These are phyloP conservation scores for Chrysolina oricalcia DNA, from an alignment of 2,888 invertebrate genomes.

Conservation along the genomic window DNA sequence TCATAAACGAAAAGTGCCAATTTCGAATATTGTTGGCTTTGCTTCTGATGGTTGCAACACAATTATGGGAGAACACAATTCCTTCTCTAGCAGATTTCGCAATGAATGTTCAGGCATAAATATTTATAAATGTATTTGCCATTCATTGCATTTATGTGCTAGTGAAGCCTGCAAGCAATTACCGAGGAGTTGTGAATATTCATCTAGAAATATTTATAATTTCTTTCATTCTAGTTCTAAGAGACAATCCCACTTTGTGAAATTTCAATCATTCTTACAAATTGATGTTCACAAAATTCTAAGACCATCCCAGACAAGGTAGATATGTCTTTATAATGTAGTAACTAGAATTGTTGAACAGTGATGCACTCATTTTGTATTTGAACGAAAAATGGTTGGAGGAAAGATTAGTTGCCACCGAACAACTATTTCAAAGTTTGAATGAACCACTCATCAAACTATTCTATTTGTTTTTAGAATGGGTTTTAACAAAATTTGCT, in stretches of 20 bases:
- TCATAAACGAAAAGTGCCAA: constrained; percentile 51
- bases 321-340: constrained; percentile 55
- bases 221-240: constrained; percentile 54
- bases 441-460: constrained; percentile 28
- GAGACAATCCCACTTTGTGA: constrained; percentile 40
- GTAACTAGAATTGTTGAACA: constrained; percentile 40
- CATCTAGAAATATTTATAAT: constrained; percentile 59
- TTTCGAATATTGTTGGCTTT: constrained; percentile 63
- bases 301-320: constrained; percentile 37
- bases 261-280: constrained; percentile 44
- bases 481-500: constrained; percentile 26
- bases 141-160: constrained; percentile 62
- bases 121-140: constrained; percentile 63
- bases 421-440: constrained; percentile 26
- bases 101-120: constrained; percentile 37
- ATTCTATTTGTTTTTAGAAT: constrained; percentile 30
- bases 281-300: constrained; percentile 35
- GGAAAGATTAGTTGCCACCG: neutral
- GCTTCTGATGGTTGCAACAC: constrained; percentile 63
- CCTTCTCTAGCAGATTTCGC: constrained; percentile 61
- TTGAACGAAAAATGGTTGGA: constrained; percentile 20
- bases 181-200: constrained; percentile 60
- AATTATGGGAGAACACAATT: constrained; percentile 62
- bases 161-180: constrained; percentile 62
- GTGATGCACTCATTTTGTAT: constrained; percentile 19